A percentile compares a stretch with the other conserved stretches of the same genome.
Conservation (phyloP, 2,888 invertebrate genomes). For the Baronia brevicornis region DNA sequence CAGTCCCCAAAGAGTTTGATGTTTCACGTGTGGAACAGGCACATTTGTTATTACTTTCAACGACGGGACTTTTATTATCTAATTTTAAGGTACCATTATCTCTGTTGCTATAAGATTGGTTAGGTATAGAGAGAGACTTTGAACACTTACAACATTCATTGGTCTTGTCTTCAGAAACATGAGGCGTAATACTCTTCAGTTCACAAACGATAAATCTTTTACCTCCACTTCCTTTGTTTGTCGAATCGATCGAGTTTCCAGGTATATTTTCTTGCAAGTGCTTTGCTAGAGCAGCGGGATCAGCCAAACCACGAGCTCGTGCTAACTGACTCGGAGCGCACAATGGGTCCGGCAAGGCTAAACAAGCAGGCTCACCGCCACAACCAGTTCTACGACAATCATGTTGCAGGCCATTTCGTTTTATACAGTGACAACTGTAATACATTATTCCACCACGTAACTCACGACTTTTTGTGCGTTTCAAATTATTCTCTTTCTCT, state of each 20-base stretch:
- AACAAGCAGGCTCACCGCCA: slow-evolving; percentile 68
- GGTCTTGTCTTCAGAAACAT: slow-evolving; percentile 30
- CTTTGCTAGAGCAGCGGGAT: slow-evolving; percentile 46
- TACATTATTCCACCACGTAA: slow-evolving; percentile 72
- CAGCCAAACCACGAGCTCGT: slow-evolving; percentile 59
- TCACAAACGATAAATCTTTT: slow-evolving; percentile 67
- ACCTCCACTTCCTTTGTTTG: slow-evolving; percentile 34
- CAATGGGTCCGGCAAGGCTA: slow-evolving; percentile 68
- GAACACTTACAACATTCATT: slow-evolving; percentile 62
- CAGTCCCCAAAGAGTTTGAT: too few relatives aligned
- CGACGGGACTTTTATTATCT: too few relatives aligned
- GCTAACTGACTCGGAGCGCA: slow-evolving; percentile 73
- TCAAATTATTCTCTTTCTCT: slow-evolving; percentile 61
- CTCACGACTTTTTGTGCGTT: slow-evolving; percentile 68
- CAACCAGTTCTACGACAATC: slow-evolving; percentile 73
- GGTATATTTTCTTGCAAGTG: slow-evolving; percentile 39
- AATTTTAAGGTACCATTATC: too few relatives aligned
- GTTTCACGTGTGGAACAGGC: too few relatives aligned
- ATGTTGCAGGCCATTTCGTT: slow-evolving; percentile 77
- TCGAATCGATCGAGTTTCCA: slow-evolving; percentile 26
- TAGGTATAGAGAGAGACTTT: slow-evolving; percentile 17
- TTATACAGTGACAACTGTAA: slow-evolving; percentile 75
- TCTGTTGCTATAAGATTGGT: neutral
- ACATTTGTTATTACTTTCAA: too few relatives aligned
- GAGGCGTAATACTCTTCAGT: slow-evolving; percentile 52